Conservation (phyloP, 2,113 vertebrate genomes). For the Malaclemys terrapin region DNA sequence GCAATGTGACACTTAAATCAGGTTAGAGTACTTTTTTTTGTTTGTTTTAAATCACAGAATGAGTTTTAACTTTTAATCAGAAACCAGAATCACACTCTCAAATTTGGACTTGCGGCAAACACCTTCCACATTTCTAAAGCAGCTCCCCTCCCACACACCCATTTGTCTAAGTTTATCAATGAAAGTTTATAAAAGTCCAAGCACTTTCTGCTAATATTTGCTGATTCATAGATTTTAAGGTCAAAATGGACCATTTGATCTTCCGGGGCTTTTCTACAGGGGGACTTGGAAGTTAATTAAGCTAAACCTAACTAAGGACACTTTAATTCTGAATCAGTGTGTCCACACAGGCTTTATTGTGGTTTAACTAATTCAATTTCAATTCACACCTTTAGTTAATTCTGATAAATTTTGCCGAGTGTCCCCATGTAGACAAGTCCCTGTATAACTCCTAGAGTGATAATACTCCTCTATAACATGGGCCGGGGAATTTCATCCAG, state of each 20-base stretch:
- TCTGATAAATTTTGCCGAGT: neutral
- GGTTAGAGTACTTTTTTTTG: neutral
- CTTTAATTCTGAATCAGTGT: neutral
- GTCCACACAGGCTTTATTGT: neutral
- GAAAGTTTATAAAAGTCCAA: neutral
- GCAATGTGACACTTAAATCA: slow-evolving; percentile 15
- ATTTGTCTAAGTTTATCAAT: neutral
- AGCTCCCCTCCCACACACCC: neutral
- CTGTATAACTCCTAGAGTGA: too few relatives aligned
- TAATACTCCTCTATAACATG: too few relatives aligned
- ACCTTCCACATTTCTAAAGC: neutral
- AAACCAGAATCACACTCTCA: slow-evolving; percentile 16
- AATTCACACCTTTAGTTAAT: neutral
- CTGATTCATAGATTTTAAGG: neutral
- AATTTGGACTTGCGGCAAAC: slow-evolving; percentile 2
- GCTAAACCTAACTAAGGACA: neutral
- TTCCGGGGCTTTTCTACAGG: neutral
- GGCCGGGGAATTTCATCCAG: neutral
- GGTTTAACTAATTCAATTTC: neutral
- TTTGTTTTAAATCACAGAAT: slow-evolving; percentile 9
- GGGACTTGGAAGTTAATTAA: neutral
- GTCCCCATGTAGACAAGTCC: neutral
- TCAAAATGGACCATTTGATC: neutral
- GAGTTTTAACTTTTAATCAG: neutral
- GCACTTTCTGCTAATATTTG: neutral